Conservation (phyloP, 2,113 vertebrate genomes). For the Pygoscelis adeliae region DNA sequence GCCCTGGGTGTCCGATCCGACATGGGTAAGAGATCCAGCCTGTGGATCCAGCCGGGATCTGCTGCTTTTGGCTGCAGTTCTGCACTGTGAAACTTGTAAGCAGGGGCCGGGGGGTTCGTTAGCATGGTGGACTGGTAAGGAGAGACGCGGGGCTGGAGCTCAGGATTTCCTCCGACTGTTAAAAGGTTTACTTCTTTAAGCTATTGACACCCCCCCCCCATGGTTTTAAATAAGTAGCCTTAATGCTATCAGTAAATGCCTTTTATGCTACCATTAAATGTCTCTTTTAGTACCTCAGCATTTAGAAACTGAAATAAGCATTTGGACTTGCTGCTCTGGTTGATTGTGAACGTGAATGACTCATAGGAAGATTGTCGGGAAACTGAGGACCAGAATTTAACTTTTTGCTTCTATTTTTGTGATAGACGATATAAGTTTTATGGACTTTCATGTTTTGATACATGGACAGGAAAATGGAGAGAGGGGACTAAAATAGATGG, state of each 20-base stretch:
- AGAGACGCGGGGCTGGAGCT: not conserved
- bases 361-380: too few species aligned
- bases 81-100: not conserved
- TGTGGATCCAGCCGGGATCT: not conserved
- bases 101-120: not conserved
- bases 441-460: not conserved
- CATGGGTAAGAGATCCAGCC: conserved; percentile 45
- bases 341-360: accelerated
- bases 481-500: not conserved
- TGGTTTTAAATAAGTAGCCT: not conserved
- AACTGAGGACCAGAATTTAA: not conserved
- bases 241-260: not conserved
- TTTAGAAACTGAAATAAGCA: not conserved
- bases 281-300: not conserved
- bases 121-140: not conserved
- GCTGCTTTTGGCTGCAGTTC: not conserved
- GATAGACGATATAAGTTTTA: not conserved
- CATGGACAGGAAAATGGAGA: not conserved
- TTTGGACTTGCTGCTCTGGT: not conserved
- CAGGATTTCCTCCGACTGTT: accelerated
- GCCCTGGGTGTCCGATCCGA: accelerated
- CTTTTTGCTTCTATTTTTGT: not conserved
- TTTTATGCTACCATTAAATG: not conserved
- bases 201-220: not conserved
- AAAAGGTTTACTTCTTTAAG: not conserved